These are phyloP conservation scores for Dasypus novemcinctus DNA, from an alignment of 2,113 vertebrate genomes.

Conservation along the genomic window DNA sequence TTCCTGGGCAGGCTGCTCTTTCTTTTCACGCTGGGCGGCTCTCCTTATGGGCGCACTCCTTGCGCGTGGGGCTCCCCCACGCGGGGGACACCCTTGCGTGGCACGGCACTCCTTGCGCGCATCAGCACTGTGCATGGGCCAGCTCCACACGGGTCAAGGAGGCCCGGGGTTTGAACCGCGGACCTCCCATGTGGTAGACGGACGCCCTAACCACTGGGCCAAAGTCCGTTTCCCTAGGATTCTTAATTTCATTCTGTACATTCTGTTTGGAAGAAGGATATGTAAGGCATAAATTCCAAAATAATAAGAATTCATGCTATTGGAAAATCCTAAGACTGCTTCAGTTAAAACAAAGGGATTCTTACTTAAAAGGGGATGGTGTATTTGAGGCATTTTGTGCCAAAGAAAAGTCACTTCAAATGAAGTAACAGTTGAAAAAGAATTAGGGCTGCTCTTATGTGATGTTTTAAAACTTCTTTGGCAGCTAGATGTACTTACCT, in stretches of 20 bases:
- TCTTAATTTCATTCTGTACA: constrained; percentile 29
- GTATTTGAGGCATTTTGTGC: neutral
- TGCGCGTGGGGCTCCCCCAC: too few relatives aligned
- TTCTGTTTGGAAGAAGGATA: constrained; percentile 9
- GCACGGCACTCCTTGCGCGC: too few relatives aligned
- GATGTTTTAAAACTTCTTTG: constrained; percentile 16
- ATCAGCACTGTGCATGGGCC: too few relatives aligned
- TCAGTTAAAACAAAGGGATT: constrained; percentile 32
- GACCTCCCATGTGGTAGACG: too few relatives aligned
- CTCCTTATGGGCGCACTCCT: too few relatives aligned
- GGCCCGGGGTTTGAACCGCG: too few relatives aligned
- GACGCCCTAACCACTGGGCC: too few relatives aligned
- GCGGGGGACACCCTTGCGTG: too few relatives aligned
- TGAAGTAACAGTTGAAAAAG: constrained; percentile 19
- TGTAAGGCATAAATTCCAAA: constrained; percentile 29
- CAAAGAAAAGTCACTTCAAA: constrained; percentile 12
- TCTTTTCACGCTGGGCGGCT: too few relatives aligned
- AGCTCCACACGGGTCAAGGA: too few relatives aligned
- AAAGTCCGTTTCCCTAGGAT: too few relatives aligned
- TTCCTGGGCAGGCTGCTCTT: too few relatives aligned
- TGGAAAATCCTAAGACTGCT: neutral
- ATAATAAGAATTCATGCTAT: neutral
- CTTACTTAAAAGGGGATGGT: neutral
- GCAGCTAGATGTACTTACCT: neutral
- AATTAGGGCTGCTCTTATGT: constrained; percentile 1